A percentile compares a stretch with the other conserved stretches of the same genome.
Evolutionary conservation across 2,113 vertebrate species (phyloP).

Genomic region (Semicossyphus pulcher): DNA sequence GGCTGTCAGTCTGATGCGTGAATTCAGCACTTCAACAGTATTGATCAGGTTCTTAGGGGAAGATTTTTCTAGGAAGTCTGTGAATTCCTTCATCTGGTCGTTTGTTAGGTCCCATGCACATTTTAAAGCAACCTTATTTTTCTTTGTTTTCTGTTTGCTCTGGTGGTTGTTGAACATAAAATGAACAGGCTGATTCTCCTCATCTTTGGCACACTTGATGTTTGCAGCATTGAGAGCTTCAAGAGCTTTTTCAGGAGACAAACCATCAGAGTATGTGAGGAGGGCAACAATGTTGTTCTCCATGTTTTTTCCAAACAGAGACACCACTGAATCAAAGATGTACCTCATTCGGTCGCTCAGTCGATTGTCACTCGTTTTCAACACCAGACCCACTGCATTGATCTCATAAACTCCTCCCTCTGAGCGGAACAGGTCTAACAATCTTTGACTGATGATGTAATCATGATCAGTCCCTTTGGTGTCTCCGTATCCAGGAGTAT

Average conservation of each 20-base stretch:
- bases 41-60: neutral
- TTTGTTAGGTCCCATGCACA: accelerated
- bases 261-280: slow-evolving; percentile 24
- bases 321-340: slow-evolving; percentile 24
- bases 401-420: slow-evolving; percentile 20
- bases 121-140: neutral
- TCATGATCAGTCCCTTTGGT: neutral
- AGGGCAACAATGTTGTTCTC: slow-evolving; percentile 4
- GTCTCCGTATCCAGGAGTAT: slow-evolving; percentile 20
- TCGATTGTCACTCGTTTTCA: slow-evolving; percentile 13
- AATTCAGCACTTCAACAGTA: neutral
- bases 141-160: neutral
- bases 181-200: neutral
- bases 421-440: slow-evolving; percentile 11
- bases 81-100: too few relatives aligned
- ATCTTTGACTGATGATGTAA: neutral
- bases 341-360: slow-evolving; percentile 12
- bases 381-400: slow-evolving; percentile 43
- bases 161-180: slow-evolving; percentile 31
- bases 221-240: neutral
- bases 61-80: too few relatives aligned
- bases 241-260: neutral
- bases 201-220: slow-evolving; percentile 17
- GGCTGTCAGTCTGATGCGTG: neutral
- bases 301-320: slow-evolving; percentile 32